Evolutionary conservation across 1,140 invertebrate genomes (phyloP).

Genomic region (Neoseiulus cucumeris): DNA sequence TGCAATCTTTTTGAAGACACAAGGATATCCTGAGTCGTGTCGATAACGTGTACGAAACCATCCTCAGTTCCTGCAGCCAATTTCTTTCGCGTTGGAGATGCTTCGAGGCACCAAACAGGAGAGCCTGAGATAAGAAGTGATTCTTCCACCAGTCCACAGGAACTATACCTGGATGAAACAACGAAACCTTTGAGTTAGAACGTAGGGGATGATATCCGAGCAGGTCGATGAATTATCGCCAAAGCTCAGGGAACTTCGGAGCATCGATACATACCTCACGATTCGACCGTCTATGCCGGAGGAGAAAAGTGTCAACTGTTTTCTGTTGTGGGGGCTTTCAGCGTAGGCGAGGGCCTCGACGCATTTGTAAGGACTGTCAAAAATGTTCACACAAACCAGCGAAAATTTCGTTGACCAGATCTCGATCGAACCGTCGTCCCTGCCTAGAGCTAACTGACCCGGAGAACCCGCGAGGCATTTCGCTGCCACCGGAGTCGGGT

Average conservation of each 20-base stretch:
- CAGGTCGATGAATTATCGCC: too few relatives aligned
- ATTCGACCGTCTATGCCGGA: neutral
- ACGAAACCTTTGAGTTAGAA: too few relatives aligned
- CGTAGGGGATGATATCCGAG: too few relatives aligned
- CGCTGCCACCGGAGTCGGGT: constrained; percentile 1
- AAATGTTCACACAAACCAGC: neutral
- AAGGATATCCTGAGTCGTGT: neutral
- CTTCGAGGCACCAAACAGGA: neutral
- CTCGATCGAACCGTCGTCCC: neutral
- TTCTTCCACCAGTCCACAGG: neutral
- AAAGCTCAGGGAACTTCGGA: too few relatives aligned
- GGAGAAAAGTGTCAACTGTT: neutral
- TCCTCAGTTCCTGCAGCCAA: neutral
- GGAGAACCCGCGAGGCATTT: neutral
- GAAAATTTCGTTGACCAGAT: neutral
- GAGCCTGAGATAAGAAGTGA: neutral
- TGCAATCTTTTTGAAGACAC: neutral
- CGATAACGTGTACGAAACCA: neutral
- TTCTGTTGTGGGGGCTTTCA: neutral
- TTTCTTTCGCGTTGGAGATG: neutral
- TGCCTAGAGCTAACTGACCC: neutral
- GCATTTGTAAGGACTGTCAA: neutral
- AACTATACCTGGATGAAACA: neutral
- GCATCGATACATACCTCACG: neutral
- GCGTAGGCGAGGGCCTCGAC: neutral